phyloP scores from a whole-genome alignment of 2,888 invertebrate species.

The Junonia oenone region DNA sequence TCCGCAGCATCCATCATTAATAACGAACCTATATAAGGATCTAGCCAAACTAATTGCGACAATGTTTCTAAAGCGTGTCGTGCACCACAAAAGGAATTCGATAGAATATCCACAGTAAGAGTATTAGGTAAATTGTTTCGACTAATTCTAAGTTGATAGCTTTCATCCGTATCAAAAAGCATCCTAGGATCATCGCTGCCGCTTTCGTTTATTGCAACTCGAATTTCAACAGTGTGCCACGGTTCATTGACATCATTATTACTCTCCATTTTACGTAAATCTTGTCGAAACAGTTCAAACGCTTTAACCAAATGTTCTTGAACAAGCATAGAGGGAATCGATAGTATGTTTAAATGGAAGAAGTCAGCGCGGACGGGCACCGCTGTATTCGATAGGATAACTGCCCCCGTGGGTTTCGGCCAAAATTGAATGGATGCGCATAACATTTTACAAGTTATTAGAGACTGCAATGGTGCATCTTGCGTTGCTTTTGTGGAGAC shows the following conservation, averaged over 20 bases:
- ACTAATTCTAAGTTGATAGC: constrained; percentile 81
- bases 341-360: constrained; percentile 60
- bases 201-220: constrained; percentile 64
- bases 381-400: constrained; percentile 81
- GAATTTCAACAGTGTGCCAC: constrained; percentile 60
- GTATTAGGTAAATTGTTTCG: constrained; percentile 59
- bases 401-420: constrained; percentile 86
- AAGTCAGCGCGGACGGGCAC: constrained; percentile 79
- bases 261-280: constrained; percentile 60
- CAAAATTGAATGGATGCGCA: constrained; percentile 85
- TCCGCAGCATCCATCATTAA: constrained; percentile 81
- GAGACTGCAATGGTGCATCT: constrained; percentile 68
- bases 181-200: constrained; percentile 71
- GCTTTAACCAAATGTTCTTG: constrained; percentile 58
- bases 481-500: constrained; percentile 65
- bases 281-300: constrained; percentile 65
- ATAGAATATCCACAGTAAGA: constrained; percentile 79
- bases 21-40: constrained; percentile 79
- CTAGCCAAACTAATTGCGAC: constrained; percentile 88
- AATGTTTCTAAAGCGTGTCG: constrained; percentile 87
- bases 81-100: constrained; percentile 85
- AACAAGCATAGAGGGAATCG: constrained; percentile 48
- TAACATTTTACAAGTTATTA: constrained; percentile 86
- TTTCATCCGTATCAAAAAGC: constrained; percentile 84
- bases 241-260: constrained; percentile 46